A percentile compares a stretch with the other conserved stretches of the same genome.
These are phyloP conservation scores for Aplodontia rufa DNA, from an alignment of 2,113 vertebrate genomes.

Conservation along the genomic window DNA sequence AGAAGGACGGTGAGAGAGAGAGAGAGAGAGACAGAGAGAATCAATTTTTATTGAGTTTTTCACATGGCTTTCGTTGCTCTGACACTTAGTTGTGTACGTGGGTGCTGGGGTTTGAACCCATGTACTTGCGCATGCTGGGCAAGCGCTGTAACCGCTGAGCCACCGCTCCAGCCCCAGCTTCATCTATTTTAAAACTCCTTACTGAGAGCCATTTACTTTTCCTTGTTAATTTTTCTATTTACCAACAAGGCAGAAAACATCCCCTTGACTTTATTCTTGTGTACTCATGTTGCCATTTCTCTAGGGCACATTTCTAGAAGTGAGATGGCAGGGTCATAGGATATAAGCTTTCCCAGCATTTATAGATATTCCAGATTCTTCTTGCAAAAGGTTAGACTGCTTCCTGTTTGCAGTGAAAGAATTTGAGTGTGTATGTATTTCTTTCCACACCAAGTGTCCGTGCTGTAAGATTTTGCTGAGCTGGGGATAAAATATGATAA, in stretches of 20 bases:
- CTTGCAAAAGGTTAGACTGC: neutral
- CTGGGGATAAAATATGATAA: neutral
- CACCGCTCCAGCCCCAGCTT: too few species aligned
- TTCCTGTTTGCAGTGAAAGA: neutral
- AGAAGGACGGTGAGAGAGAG: too few species aligned
- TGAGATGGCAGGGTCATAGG: neutral
- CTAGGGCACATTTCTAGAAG: neutral
- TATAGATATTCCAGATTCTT: neutral
- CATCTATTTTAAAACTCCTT: neutral
- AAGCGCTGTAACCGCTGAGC: too few species aligned
- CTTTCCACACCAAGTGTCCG: neutral
- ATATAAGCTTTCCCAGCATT: neutral
- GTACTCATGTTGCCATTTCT: neutral
- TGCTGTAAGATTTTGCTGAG: neutral
- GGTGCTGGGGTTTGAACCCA: too few species aligned
- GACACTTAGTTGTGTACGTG: too few species aligned
- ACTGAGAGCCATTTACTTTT: neutral
- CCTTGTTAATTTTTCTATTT: neutral
- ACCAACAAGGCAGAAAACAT: neutral
- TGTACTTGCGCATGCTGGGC: too few species aligned
- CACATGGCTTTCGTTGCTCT: too few species aligned
- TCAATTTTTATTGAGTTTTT: too few species aligned
- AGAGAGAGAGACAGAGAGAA: too few species aligned
- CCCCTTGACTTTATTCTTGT: neutral
- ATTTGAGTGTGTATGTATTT: neutral